Evolutionary conservation across 2,797 vertebrate species (phyloP), one percentile per base, ranked within the genome.

Genomic region (Liparis tanakae): DNA sequence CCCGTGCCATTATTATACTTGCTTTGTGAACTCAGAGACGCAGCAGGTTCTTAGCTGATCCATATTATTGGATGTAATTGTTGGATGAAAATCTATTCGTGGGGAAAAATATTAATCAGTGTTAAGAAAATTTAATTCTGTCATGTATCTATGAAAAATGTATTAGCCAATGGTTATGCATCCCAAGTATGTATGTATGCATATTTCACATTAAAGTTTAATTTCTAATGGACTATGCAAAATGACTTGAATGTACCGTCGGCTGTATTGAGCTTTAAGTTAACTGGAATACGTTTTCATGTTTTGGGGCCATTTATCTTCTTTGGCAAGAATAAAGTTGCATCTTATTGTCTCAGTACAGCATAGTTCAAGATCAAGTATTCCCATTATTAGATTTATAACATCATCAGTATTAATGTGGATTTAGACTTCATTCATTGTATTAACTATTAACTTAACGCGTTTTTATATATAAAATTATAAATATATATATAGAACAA

Each of bases 341-440:
- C 6, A 34, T 51, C 6, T 51, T 33, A 66, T 39, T 5, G 2
- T 56, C 5, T 43, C 10, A 1, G 48, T 5, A 51, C 2, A 22
- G 48, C 10, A 10, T 10, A 12, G 48, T 48, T 18, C 6, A 44
- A 44, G 43, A 44, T 14, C 14, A 44, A n/a, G 7, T 48, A n/a
- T 33, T 53, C 44, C 30, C 1, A 65, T 41, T 9, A 58, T 30
- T n/a, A 4, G 14, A 33, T 44, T 54, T 17, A 30, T 22, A 10
- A 57, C 43, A 22, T 8, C 7, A 39, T 30, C 12, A 65, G 34
- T 22, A 5, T 12, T 62, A 0, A 56, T 33, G 3, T 37, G 17
- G 17, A 76, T 61, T 66, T 44, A 30, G 17, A 39, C 25, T 41
- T n/a, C 6, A 57, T 80, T 41, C 3, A 39, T 51, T 57, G 74